Evolutionary conservation across 2,797 vertebrate species (phyloP).

Genomic region (Cygnus olor): DNA sequence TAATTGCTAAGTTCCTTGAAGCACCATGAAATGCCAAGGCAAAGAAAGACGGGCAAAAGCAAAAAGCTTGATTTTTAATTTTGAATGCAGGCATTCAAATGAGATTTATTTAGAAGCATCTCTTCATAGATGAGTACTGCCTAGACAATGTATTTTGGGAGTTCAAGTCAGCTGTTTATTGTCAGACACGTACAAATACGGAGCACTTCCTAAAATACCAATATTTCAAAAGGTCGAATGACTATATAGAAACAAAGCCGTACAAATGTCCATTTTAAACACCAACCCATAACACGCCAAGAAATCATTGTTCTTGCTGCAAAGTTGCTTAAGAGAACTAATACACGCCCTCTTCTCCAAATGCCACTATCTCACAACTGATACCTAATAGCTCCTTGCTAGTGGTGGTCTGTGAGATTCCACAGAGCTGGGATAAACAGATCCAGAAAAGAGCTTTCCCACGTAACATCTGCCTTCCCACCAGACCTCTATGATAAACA

Average conservation of each 20-base stretch:
- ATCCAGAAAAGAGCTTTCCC: conserved; percentile 62
- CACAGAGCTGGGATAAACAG: background rate
- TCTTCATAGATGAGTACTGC: conserved; percentile 5
- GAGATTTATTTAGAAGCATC: conserved; percentile 19
- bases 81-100: background rate
- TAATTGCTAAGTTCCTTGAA: background rate
- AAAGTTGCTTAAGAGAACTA: background rate
- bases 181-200: background rate
- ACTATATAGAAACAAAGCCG: conserved; percentile 5
- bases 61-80: background rate
- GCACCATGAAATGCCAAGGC: background rate
- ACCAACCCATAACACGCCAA: background rate
- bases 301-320: background rate
- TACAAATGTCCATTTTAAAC: conserved; percentile 15
- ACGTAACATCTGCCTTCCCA: conserved; percentile 69
- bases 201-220: conserved; percentile 53
- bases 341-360: background rate
- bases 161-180: conserved; percentile 2
- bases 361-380: background rate
- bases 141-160: conserved; percentile 22
- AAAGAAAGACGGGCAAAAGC: background rate
- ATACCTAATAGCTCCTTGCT: conserved; percentile 17
- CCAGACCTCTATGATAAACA: conserved; percentile 63
- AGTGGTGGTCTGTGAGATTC: conserved; percentile 14
- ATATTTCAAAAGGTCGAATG: conserved; percentile 51